Percentiles rank a stretch among this genome's conserved stretches.
These are phyloP conservation scores for Amia ocellicauda DNA, from an alignment of 2,113 vertebrate genomes.

Conservation along the genomic window DNA sequence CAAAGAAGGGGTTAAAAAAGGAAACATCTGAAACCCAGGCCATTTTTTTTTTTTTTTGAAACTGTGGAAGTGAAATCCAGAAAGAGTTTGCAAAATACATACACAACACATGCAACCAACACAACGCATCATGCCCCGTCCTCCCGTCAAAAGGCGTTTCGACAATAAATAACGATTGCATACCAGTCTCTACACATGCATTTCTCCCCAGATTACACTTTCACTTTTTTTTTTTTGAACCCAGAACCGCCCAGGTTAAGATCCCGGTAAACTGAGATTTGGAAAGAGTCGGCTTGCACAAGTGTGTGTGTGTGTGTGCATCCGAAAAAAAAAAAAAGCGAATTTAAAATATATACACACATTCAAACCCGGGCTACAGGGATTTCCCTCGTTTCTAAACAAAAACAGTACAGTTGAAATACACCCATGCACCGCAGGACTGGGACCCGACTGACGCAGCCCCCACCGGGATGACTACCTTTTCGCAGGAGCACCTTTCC, in stretches of 20 bases:
- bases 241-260: slow-evolving; percentile 49
- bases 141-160: neutral
- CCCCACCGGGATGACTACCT: slow-evolving; percentile 16
- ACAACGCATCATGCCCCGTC: neutral
- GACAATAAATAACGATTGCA: neutral
- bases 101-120: neutral
- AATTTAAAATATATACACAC: slow-evolving; percentile 21
- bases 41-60: slow-evolving; percentile 23
- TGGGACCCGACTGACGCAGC: too few relatives aligned
- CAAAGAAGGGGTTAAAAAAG: slow-evolving; percentile 53
- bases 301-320: neutral
- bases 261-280: slow-evolving; percentile 30
- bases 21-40: slow-evolving; percentile 54
- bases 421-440: neutral
- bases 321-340: slow-evolving; percentile 16
- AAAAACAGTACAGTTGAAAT: slow-evolving; percentile 35
- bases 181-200: too few relatives aligned
- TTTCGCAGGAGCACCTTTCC: slow-evolving; percentile 40
- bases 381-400: slow-evolving; percentile 31
- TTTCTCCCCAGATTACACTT: slow-evolving; percentile 28
- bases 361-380: too few relatives aligned
- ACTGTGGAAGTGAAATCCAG: neutral
- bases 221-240: slow-evolving; percentile 53
- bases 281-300: slow-evolving; percentile 2
- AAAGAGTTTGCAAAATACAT: neutral